Base-by-base conservation (phyloP, 2,113 vertebrate genomes). In the Microcebus tavaratra region DNA sequence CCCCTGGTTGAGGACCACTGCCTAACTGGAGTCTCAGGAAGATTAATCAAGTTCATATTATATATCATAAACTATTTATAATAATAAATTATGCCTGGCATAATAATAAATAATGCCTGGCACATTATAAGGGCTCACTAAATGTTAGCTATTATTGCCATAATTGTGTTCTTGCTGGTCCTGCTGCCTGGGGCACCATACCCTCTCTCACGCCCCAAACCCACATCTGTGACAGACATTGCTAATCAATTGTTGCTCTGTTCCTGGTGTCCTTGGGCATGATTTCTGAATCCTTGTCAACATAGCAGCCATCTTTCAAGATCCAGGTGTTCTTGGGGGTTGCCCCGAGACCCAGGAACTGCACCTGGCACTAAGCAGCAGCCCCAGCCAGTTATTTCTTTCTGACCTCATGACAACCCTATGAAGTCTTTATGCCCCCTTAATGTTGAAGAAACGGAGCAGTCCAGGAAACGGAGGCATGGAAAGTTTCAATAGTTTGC, bases 341-440 rank as follows among this genome's bases (percentile, higher is more conserved):
- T 42, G 36, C 48, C 86, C 55, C 21, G 45, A 85, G 72, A 82
- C 53, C 63, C n/a, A 8, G 29, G n/a, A 48, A 34, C 42, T 9
- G 1, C 15, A 1, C 83, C 53, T 48, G 61, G 31, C 9, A 23
- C 18, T 2, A 7, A 59, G 36, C 25, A n/a, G 10, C 3, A 25
- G 4, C 63, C 39, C 25, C 7, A 6, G 6, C 5, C 11, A 18
- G 9, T 67, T 8, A 20, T 3, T 42, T 88, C 76, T 55, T 61
- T 90, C 50, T 68, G 29, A 29, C 6, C 31, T 68, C 48, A 5
- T 6, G 48, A 39, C 14, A 27, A 36, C 42, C 50, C n/a, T 25
- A 0, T 31, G 45, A 85, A 12, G 8, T 55, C n/a, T 25, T 29
- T 6, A 1, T 3, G 5, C 2, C 6, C 5, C 5, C 39, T 78